Base-by-base conservation (phyloP, 2,113 vertebrate genomes). In the Siniperca chuatsi region DNA sequence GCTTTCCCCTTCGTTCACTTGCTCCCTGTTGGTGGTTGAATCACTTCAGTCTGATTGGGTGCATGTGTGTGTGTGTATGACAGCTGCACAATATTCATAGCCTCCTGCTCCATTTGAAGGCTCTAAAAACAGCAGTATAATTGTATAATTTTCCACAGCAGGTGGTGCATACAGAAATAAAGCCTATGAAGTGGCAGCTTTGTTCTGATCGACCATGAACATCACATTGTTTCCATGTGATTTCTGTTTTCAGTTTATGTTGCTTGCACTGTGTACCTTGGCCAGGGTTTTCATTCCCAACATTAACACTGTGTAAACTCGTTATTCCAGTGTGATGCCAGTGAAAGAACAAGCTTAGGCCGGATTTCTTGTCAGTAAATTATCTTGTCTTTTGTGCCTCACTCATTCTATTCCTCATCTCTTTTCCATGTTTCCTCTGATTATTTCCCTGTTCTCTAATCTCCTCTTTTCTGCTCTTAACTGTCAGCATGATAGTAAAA, bases 101-200 rank as follows among this genome's bases (percentile, higher is more conserved):
- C 58, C 11, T 42, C 33, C 15, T 65, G 86, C 81, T 87, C 54
- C 33, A 57, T 62, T 80, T 60, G 54, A 83, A 81, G 78, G 46
- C 79, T 88, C 80, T 87, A 74, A 82, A 85, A 88, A 82, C 85
- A 84, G 46, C 76, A 61, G 8, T 11, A 6, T 91, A 83, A 90
- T 87, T 87, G 65, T 67, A 67, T 90, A 78, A 90, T 89, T 86
- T 92, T 81, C 64, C 73, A 46, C 82, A 89, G 82, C 92, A 93
- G 91, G 84, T 91, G 90, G 44, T 85, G 78, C 60, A 80, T 3
- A 78, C 87, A 90, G 66, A 87, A 87, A 89, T 84, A 88, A 89
- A 81, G 16, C 72, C 44, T 8, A 72, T 18, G 44, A 65, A 33
- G 77, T 83, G 3, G 0, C 20, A 44, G 82, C 55, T 62, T 74